These are phyloP conservation scores for Laothoe populi DNA, from an alignment of 2,888 invertebrate genomes.

Conservation along the genomic window DNA sequence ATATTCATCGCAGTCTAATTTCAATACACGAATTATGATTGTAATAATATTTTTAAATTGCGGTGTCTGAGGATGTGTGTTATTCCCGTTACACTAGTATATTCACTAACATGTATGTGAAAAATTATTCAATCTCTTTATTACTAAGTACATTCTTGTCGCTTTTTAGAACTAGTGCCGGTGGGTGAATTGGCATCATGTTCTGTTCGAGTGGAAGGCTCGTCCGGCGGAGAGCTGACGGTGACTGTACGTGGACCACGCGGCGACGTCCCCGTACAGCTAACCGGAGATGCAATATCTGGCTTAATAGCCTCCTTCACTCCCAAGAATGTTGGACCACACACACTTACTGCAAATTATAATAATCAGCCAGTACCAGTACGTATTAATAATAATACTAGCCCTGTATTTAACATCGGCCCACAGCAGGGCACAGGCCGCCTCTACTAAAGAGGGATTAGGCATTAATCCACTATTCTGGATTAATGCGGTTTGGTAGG, in stretches of 20 bases:
- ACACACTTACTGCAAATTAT: constrained; percentile 95
- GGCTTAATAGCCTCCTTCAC: constrained; percentile 97
- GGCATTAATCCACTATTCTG: too few relatives aligned
- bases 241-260: constrained; percentile 95
- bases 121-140: too few relatives aligned
- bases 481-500: too few relatives aligned
- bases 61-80: too few relatives aligned
- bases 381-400: constrained; percentile 38
- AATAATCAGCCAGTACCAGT: constrained; percentile 93
- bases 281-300: constrained; percentile 94
- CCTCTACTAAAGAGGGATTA: too few relatives aligned
- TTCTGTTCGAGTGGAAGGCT: constrained; percentile 80
- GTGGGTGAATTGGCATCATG: constrained; percentile 87
- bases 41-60: too few relatives aligned
- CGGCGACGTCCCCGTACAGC: constrained; percentile 93
- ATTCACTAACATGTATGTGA: too few relatives aligned
- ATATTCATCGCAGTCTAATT: too few relatives aligned
- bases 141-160: not conserved
- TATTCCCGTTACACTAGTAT: too few relatives aligned
- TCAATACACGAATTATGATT: too few relatives aligned
- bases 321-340: constrained; percentile 96
- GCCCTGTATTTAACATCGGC: not conserved
- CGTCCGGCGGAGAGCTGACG: constrained; percentile 91
- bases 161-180: constrained; percentile 89
- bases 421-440: too few relatives aligned